These are phyloP conservation scores for Ormyrus rosae DNA, from an alignment of 2,888 invertebrate genomes.

Conservation along the genomic window DNA sequence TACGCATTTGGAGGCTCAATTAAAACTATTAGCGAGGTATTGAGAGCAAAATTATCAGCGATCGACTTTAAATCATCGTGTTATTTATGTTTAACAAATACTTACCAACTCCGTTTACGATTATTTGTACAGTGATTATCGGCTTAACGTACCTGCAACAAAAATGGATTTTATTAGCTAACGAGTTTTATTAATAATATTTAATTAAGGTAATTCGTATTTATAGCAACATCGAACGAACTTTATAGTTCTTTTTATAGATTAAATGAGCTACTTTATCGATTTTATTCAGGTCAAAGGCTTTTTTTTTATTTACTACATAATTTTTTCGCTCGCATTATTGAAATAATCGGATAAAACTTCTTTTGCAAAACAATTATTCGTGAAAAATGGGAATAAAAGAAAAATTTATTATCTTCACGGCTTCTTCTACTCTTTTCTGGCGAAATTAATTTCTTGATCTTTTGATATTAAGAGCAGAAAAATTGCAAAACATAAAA, in stretches of 20 bases:
- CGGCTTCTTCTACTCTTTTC: background rate
- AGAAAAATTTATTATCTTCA: background rate
- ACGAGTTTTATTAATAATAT: background rate
- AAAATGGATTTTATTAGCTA: background rate
- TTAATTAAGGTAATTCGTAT: background rate
- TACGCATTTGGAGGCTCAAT: too few species aligned
- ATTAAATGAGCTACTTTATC: background rate
- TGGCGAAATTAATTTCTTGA: background rate
- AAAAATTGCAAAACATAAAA: background rate
- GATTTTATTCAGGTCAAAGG: background rate
- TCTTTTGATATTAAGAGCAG: background rate
- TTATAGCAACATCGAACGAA: background rate
- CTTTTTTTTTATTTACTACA: background rate
- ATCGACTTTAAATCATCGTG: too few species aligned
- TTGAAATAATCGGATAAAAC: background rate
- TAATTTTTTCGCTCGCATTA: background rate
- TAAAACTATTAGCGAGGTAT: too few species aligned
- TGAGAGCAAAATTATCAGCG: too few species aligned
- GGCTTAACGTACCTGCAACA: constrained; percentile 1
- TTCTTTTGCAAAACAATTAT: background rate
- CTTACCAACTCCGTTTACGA: too few species aligned
- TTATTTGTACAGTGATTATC: too few species aligned
- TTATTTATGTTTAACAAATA: too few species aligned
- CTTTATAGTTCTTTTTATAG: background rate
- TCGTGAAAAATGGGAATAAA: background rate